Base-by-base conservation (phyloP, 2,888 invertebrate genomes). In the Nemotelus pantherinus region DNA sequence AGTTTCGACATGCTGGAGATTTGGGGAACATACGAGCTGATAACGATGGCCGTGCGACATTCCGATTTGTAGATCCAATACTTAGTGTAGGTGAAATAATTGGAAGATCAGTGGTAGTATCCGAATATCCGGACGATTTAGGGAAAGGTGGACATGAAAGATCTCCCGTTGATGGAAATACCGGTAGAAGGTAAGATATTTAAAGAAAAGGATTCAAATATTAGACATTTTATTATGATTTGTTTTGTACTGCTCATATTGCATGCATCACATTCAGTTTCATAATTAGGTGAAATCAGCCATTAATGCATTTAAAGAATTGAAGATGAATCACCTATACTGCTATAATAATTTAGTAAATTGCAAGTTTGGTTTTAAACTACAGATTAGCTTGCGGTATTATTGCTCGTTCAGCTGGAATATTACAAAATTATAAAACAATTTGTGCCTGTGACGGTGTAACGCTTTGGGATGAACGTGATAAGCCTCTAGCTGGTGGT, bases 401-500 rank as follows among this genome's bases (percentile, higher is more conserved):
- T 7, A 95, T 97, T 81, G 96, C 96, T 0, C 90, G 96, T 50
- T 94, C 96, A 0, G 94, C 97, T 0, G 95, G 96, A 0, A 88
- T 97, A 6, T 93, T 95, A 84, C 91, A 95, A 85, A 97, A 97
- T 85, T 91, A 93, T 1, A 97, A 97, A 84, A 91, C 92, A 9
- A 93, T 97, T 76, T 97, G 97, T 87, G 93, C 94, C 1, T 97
- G 97, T 87, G 96, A 96, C 88, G 97, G 97, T 0, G 90, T 94
- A 0, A 92, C 94, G 0, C 89, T 97, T 7, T 97, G 97, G 97
- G 95, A 97, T 84, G 97, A 97, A 86, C 88, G 91, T 65, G 90
- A 92, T 79, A 88, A 89, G 67, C 91, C 91, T 2, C 65, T 84
- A 53, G 87, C 86, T 0, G 87, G 87, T 44, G 84, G 84, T 2